Percentiles rank a stretch among this genome's conserved stretches.
Conservation (phyloP, 64 coral and sea anemone genomes). For the Montipora cactus region DNA sequence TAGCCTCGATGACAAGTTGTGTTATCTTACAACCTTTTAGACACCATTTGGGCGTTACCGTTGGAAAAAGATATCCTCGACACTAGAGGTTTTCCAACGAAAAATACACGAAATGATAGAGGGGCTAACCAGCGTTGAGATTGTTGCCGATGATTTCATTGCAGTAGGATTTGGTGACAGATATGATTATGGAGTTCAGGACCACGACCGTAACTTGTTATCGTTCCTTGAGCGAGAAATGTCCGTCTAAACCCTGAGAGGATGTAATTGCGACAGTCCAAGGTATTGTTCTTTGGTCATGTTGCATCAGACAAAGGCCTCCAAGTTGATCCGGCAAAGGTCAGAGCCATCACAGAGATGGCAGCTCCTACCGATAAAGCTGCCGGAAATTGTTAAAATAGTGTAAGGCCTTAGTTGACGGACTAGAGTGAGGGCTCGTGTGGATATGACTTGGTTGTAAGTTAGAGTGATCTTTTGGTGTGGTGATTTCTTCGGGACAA, state of each 20-base stretch:
- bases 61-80: constrained; percentile 2
- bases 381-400: no score
- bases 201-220: neutral
- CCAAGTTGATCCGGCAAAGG: no score
- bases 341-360: no score
- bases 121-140: neutral
- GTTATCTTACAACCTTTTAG: constrained; percentile 13
- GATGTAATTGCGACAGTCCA: no score
- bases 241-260: neutral
- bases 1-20: neutral
- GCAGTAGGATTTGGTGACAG: neutral
- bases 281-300: no score
- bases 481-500: no score
- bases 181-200: neutral
- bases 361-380: no score
- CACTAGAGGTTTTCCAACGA: neutral
- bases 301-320: neutral
- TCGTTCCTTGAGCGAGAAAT: neutral
- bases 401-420: no score
- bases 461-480: no score
- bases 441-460: no score
- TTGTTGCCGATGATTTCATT: constrained; percentile 39
- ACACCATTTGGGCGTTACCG: constrained; percentile 14
- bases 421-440: no score
- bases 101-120: constrained; percentile 9